Conservation (phyloP, 2,113 vertebrate species). For the Carettochelys insculpta region DNA sequence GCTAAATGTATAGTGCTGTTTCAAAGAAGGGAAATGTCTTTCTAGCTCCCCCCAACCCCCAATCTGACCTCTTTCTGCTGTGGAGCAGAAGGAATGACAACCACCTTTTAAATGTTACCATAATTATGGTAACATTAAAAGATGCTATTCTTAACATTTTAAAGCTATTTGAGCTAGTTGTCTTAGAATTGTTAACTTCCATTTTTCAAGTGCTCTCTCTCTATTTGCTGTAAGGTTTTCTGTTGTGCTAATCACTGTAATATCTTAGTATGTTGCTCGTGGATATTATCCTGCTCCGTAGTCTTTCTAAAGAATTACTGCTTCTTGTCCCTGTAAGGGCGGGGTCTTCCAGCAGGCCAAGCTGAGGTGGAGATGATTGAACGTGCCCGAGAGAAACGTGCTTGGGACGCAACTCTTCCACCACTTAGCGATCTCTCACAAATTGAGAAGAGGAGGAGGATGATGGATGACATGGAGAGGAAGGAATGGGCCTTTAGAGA, state of each 20-base stretch:
- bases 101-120: background rate
- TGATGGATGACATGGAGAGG: constrained; percentile 92
- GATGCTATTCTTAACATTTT: background rate
- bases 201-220: background rate
- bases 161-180: background rate
- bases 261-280: background rate
- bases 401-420: constrained; percentile 89
- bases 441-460: constrained; percentile 81
- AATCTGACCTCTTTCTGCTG: background rate
- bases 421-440: constrained; percentile 76
- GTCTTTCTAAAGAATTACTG: background rate
- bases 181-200: background rate
- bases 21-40: background rate
- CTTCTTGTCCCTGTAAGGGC: constrained; percentile 75
- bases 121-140: background rate
- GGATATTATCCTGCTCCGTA: background rate
- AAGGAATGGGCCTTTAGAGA: constrained; percentile 94
- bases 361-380: constrained; percentile 93
- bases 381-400: constrained; percentile 82
- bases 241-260: background rate
- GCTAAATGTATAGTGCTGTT: background rate
- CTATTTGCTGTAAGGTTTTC: background rate
- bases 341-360: constrained; percentile 89
- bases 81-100: background rate
- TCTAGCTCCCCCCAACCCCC: background rate